phyloP scores from a whole-genome alignment of 1,140 invertebrate genomes.

The Colletes gigas region DNA sequence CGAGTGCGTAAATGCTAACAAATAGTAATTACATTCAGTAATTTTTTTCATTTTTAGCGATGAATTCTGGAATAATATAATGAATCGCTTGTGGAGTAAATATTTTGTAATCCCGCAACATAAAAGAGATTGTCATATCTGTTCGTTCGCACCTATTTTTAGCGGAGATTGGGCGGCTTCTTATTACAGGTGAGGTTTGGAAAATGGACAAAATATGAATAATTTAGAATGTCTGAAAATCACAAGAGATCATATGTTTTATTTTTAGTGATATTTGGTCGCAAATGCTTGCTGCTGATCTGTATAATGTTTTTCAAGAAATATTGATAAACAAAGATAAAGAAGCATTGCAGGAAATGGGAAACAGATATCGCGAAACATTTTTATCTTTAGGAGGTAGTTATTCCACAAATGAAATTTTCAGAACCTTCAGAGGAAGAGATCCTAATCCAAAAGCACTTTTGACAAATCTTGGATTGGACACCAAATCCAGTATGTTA shows the following conservation, averaged over 20 bases:
- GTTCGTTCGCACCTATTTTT: slow-evolving; percentile 89
- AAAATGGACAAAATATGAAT: not conserved
- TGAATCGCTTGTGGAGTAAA: slow-evolving; percentile 88
- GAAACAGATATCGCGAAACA: slow-evolving; percentile 90
- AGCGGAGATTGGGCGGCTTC: slow-evolving; percentile 87
- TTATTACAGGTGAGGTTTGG: slow-evolving; percentile 82
- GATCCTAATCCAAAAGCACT: slow-evolving; percentile 93
- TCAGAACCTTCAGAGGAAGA: slow-evolving; percentile 93
- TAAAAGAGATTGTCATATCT: slow-evolving; percentile 89
- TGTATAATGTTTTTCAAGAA: slow-evolving; percentile 92
- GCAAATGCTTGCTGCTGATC: slow-evolving; percentile 93
- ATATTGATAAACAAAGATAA: slow-evolving; percentile 74
- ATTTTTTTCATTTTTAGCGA: slow-evolving; percentile 71
- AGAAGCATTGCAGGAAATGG: slow-evolving; percentile 82
- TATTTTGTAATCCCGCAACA: slow-evolving; percentile 88
- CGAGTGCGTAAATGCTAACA: not conserved
- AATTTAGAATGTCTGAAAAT: not conserved
- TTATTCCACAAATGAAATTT: slow-evolving; percentile 90
- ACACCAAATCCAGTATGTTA: slow-evolving; percentile 37
- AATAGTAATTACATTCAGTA: slow-evolving; percentile 7
- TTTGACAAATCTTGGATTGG: slow-evolving; percentile 85
- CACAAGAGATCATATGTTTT: not conserved
- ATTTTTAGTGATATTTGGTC: slow-evolving; percentile 88
- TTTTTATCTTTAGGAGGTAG: slow-evolving; percentile 92
- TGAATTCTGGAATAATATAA: slow-evolving; percentile 90